phyloP scores from a whole-genome alignment of 2,797 vertebrate genomes.

The Aldrovandia affinis region DNA sequence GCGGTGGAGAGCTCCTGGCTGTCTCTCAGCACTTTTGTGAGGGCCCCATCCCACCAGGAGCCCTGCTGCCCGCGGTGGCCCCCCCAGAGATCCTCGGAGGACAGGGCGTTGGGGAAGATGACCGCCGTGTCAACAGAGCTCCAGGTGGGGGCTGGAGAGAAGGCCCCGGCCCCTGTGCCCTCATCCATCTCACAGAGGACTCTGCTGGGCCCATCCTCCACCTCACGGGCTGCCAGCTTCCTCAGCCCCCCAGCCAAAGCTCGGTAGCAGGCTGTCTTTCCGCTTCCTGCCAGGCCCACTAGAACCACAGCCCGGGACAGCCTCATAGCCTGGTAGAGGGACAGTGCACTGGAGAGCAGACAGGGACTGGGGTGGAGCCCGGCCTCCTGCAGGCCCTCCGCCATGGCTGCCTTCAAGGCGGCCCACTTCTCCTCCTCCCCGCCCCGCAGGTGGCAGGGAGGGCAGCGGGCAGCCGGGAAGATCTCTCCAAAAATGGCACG shows the following conservation, averaged over 20 bases:
- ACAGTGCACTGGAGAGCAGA: conserved; percentile 60
- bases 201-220: conserved; percentile 32
- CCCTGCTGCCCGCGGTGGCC: conserved; percentile 59
- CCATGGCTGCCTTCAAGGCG: conserved; percentile 58
- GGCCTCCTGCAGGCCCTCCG: conserved; percentile 65
- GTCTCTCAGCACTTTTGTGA: conserved; percentile 69
- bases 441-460: conserved; percentile 48
- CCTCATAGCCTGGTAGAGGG: conserved; percentile 73
- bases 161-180: conserved; percentile 18
- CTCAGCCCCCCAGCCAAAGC: conserved; percentile 74
- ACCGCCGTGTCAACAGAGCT: conserved; percentile 67
- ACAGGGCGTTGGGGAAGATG: conserved; percentile 81
- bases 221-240: conserved; percentile 57
- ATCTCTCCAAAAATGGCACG: conserved; percentile 67
- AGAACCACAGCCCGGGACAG: conserved; percentile 71
- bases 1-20: conserved; percentile 11
- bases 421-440: conserved; percentile 51
- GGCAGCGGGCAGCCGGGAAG: conserved; percentile 67
- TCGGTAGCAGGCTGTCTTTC: conserved; percentile 80
- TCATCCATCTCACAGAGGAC: conserved; percentile 18
- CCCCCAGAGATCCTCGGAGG: conserved; percentile 76
- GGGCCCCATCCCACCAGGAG: conserved; percentile 74
- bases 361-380: conserved; percentile 59
- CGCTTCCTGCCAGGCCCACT: conserved; percentile 81
- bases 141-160: conserved; percentile 43